A percentile compares a stretch with the other conserved stretches of the same genome.
phyloP scores from a whole-genome alignment of 2,797 vertebrate genomes.

The Urophycis tenuis region DNA sequence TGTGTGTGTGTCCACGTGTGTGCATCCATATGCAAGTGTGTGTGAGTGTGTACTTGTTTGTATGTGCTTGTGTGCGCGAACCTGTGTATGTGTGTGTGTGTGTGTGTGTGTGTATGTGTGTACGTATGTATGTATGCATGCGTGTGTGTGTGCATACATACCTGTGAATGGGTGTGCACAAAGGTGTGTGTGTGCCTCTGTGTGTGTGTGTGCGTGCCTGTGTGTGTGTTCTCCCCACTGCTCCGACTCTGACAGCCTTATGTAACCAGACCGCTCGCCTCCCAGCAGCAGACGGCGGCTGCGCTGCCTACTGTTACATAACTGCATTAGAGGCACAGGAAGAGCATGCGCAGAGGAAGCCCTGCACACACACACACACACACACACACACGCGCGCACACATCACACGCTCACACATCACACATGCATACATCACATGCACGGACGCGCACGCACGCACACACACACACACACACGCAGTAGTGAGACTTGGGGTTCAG shows the following conservation, averaged over 20 bases:
- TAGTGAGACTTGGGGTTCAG: not conserved
- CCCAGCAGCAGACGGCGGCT: slow-evolving; percentile 72
- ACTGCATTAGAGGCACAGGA: slow-evolving; percentile 67
- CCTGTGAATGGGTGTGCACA: no score
- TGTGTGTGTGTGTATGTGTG: no score
- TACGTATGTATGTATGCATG: slow-evolving; percentile 36
- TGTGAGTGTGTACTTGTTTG: slow-evolving; percentile 8
- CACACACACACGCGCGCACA: slow-evolving; percentile 29
- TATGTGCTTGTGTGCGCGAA: slow-evolving; percentile 20
- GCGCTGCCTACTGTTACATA: slow-evolving; percentile 72
- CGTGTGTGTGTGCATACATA: no score
- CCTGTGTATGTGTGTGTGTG: no score
- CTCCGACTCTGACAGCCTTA: slow-evolving; percentile 73
- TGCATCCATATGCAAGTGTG: not conserved
- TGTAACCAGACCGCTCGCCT: slow-evolving; percentile 70
- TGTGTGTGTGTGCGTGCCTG: not conserved
- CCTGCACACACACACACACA: slow-evolving; percentile 19
- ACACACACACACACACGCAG: slow-evolving; percentile 52
- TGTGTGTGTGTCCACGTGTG: not conserved
- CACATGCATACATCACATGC: not conserved
- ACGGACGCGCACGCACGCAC: not conserved
- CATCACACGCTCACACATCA: slow-evolving; percentile 30
- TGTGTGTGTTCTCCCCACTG: slow-evolving; percentile 56
- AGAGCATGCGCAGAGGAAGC: slow-evolving; percentile 59
- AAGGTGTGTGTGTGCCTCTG: not conserved